phyloP scores from a whole-genome alignment of 2,113 vertebrate species.

The Oncorhynchus mykiss region DNA sequence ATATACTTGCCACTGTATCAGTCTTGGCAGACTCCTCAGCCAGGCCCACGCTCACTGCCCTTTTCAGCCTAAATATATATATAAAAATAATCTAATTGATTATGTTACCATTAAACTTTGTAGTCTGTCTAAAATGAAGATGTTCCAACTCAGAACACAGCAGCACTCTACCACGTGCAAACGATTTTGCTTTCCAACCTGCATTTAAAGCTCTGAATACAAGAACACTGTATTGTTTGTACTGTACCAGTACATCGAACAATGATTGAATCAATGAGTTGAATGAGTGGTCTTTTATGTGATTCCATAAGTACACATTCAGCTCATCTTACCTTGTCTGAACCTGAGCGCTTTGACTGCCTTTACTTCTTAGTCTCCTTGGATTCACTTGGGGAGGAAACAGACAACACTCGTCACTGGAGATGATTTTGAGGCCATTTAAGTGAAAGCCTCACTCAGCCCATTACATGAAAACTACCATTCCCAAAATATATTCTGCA shows the following conservation, averaged over 20 bases:
- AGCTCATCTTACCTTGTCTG: conserved; percentile 86
- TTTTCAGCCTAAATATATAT: conserved; percentile 56
- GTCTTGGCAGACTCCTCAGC: conserved; percentile 53
- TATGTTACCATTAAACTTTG: no score
- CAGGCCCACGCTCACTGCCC: conserved; percentile 47
- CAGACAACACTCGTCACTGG: conserved; percentile 8
- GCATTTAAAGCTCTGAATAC: no score
- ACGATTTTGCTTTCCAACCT: no score
- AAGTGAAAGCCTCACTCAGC: neutral
- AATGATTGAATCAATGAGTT: neutral
- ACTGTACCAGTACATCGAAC: neutral
- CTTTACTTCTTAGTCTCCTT: conserved; percentile 85
- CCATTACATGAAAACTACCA: neutral
- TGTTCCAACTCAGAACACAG: no score
- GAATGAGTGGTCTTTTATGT: conserved; percentile 9
- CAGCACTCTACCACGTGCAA: no score
- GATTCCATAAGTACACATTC: neutral
- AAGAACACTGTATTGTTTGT: neutral
- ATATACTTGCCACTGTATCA: conserved; percentile 50
- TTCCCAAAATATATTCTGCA: no score
- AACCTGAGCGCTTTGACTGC: conserved; percentile 69
- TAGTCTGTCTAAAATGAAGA: no score
- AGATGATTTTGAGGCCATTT: neutral
- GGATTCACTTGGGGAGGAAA: conserved; percentile 74
- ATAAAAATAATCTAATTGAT: no score